These are phyloP conservation scores for Connochaetes taurinus DNA, from an alignment of 2,113 vertebrate species.

Conservation along the genomic window DNA sequence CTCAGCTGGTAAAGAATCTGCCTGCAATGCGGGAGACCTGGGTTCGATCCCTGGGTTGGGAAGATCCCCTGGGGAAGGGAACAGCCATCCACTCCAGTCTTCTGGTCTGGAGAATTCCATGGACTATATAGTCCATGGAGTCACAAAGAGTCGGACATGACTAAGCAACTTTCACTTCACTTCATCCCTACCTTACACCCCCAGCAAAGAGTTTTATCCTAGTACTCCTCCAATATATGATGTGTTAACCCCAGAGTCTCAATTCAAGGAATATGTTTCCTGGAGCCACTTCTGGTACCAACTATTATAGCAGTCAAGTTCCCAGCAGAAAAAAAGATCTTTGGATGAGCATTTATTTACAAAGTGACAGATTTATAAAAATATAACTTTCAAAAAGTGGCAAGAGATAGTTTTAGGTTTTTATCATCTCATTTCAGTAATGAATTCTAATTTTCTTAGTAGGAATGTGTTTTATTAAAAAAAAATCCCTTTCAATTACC, in stretches of 20 bases:
- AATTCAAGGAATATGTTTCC: background rate
- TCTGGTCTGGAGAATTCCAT: background rate
- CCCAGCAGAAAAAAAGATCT: background rate
- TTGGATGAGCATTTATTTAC: background rate
- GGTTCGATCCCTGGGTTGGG: background rate
- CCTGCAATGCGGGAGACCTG: background rate
- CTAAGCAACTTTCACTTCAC: background rate
- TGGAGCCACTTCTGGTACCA: background rate
- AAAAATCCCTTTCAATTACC: background rate
- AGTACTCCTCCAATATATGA: background rate
- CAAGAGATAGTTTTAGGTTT: background rate
- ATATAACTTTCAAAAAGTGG: background rate
- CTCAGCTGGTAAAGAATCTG: background rate
- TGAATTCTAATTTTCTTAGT: background rate
- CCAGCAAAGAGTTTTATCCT: background rate
- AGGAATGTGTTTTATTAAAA: background rate
- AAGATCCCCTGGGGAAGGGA: background rate
- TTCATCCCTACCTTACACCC: background rate
- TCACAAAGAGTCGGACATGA: background rate
- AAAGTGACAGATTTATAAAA: background rate
- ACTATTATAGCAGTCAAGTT: background rate
- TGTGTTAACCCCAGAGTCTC: background rate
- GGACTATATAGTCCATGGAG: background rate
- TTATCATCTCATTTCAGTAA: background rate
- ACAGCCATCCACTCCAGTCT: background rate